Evolutionary conservation across 2,888 invertebrate genomes (phyloP).

Genomic region (Drosophila parthenogenetica): DNA sequence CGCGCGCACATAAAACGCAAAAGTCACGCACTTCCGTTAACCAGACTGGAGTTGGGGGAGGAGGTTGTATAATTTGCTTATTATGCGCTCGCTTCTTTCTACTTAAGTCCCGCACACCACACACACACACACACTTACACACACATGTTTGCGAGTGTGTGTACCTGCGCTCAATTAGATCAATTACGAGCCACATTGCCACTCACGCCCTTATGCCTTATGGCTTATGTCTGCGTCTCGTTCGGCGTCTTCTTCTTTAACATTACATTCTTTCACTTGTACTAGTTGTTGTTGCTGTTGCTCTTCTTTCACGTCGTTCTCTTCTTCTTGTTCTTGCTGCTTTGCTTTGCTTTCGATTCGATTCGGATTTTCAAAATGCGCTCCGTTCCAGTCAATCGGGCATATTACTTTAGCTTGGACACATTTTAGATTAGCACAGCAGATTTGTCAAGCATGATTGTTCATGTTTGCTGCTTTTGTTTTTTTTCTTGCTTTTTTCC

Average conservation of each 20-base stretch:
- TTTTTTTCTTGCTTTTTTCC: background rate
- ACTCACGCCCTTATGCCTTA: constrained; percentile 65
- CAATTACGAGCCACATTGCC: constrained; percentile 74
- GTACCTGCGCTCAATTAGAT: constrained; percentile 76
- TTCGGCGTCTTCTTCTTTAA: constrained; percentile 27
- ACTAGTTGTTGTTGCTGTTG: constrained; percentile 25
- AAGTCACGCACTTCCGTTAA: constrained; percentile 75
- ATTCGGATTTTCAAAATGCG: constrained; percentile 42
- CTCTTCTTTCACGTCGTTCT: background rate
- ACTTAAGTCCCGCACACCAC: constrained; percentile 27
- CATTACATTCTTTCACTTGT: constrained; percentile 41
- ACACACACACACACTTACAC: constrained; percentile 5
- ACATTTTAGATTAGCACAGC: constrained; percentile 9
- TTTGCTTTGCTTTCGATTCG: constrained; percentile 39
- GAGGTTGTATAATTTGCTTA: constrained; percentile 49
- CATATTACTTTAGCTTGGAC: constrained; percentile 42
- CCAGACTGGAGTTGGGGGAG: constrained; percentile 19
- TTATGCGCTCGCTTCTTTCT: constrained; percentile 43
- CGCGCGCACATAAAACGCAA: constrained; percentile 64
- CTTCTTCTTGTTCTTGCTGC: constrained; percentile 5
- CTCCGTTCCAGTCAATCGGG: constrained; percentile 36
- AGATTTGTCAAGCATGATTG: constrained; percentile 41
- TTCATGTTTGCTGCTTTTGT: constrained; percentile 37
- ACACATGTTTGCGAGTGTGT: constrained; percentile 39
- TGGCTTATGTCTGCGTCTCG: constrained; percentile 38